Percentiles rank a stretch among this genome's conserved stretches.
Evolutionary conservation across 2,113 vertebrate genomes (phyloP).

Genomic region (Pseudopipra pipra): DNA sequence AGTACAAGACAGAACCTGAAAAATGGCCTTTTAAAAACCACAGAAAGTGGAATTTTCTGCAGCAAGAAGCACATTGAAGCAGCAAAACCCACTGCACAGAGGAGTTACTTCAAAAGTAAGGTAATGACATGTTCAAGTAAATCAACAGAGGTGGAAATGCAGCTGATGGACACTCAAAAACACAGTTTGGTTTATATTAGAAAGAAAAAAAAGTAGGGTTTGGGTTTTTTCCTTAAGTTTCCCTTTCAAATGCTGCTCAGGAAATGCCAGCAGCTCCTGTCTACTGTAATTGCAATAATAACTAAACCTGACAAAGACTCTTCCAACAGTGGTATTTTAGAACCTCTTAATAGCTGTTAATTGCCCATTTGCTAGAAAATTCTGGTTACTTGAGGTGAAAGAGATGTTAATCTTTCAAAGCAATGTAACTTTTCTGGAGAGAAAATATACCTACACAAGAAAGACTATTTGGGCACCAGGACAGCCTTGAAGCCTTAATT

Average conservation of each 20-base stretch:
- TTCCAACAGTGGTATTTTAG: not conserved
- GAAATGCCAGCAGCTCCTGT: not conserved
- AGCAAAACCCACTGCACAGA: not conserved
- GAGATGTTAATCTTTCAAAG: not conserved
- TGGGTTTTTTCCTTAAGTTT: not conserved
- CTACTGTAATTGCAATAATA: not conserved
- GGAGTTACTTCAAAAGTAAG: not conserved
- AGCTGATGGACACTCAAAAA: not conserved
- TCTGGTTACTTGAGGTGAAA: not conserved
- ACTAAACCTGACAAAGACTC: not conserved
- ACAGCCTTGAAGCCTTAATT: not conserved
- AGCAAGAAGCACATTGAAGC: not conserved
- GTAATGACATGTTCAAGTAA: not conserved
- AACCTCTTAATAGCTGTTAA: not conserved
- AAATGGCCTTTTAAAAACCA: not conserved
- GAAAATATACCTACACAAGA: rapidly evolving
- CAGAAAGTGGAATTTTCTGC: not conserved
- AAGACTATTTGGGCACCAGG: not conserved
- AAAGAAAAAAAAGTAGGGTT: not conserved
- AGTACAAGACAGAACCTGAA: not conserved
- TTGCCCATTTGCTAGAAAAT: not conserved
- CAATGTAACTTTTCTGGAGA: not conserved
- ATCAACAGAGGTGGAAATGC: not conserved
- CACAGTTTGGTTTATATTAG: not conserved
- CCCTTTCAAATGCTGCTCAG: not conserved